Evolutionary conservation across 2,888 invertebrate genomes (phyloP), one percentile per base, ranked within the genome.

Genomic region (Epiperipatus broadwayi): DNA sequence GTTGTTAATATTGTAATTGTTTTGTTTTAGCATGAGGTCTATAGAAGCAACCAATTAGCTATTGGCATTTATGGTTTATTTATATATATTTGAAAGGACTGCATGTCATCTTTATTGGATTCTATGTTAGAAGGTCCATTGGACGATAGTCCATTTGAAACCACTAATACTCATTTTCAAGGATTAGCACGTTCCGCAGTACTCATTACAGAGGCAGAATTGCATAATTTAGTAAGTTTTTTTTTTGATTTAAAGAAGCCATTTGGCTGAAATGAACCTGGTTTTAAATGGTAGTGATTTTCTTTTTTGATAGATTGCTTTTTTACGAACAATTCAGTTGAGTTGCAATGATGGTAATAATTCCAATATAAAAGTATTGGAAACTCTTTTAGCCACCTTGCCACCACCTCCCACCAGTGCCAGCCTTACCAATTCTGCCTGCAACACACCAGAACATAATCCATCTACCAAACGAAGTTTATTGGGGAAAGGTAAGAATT

Each of bases 61-160:
- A n/a, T n/a, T n/a, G n/a, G n/a, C n/a, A n/a, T n/a, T n/a, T n/a
- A n/a, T 28, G 5, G 12, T 1, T 12, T 12, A 3, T 35, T 35
- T 29, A 40, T 36, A 21, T 30, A 4, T 19, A n/a, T 43, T 41
- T 49, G 49, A 2, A 49, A 64, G 49, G 73, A 77, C 51, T 74
- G 75, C 48, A 72, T 85, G 47, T 75, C 75, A 44, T 71, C 76
- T 41, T 68, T 85, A 37, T 64, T 87, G 47, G 83, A 83, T 52
- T 62, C 69, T 19, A 69, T 83, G 51, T 54, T 74, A 30, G 66
- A 68, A 47, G 62, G 63, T 16, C 57, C 57, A 18, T 50, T 52
- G 2, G 58, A 60, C 15, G 45, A 46, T 29, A 8, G 22, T n/a
- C 43, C 46, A n/a, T 44, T 42, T 14, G 34, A 30, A 18, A 18